A percentile compares a stretch with the other conserved stretches of the same genome.
Conservation (phyloP, 1,140 invertebrate genomes). For the Drosophila baimaii region DNA sequence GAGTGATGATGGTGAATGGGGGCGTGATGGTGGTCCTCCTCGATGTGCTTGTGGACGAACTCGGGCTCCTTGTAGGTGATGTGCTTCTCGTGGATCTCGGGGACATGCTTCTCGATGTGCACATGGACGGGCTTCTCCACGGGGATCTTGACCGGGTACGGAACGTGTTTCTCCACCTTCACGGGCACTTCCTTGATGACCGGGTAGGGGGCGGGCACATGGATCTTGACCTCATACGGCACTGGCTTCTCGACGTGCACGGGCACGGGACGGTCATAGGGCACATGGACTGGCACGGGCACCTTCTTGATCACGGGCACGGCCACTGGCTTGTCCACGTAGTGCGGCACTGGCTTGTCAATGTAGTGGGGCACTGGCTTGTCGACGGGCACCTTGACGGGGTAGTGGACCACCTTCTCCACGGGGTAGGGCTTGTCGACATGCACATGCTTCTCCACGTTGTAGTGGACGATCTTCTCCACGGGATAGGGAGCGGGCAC, state of each 20-base stretch:
- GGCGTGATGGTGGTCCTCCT: constrained; percentile 75
- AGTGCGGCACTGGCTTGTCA: constrained; percentile 87
- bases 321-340: constrained; percentile 87
- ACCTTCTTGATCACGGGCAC: constrained; percentile 86
- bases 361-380: constrained; percentile 88
- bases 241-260: constrained; percentile 87
- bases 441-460: constrained; percentile 89
- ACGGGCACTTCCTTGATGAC: constrained; percentile 85
- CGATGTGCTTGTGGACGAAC: constrained; percentile 78
- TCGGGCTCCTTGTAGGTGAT: constrained; percentile 81
- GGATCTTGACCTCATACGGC: constrained; percentile 86
- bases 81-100: constrained; percentile 81
- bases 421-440: constrained; percentile 89
- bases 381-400: constrained; percentile 89
- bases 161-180: constrained; percentile 86
- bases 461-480: constrained; percentile 88
- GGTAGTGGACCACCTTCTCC: constrained; percentile 89
- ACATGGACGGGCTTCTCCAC: constrained; percentile 85
- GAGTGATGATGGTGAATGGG: constrained; percentile 69
- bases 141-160: constrained; percentile 86
- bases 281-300: constrained; percentile 86
- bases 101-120: constrained; percentile 84
- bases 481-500: constrained; percentile 90
- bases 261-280: constrained; percentile 87
- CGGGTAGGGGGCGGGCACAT: constrained; percentile 86